A percentile compares a stretch with the other conserved stretches of the same genome.
These are phyloP conservation scores for Cantharis lateralis DNA, from an alignment of 2,888 invertebrate species.

Conservation along the genomic window DNA sequence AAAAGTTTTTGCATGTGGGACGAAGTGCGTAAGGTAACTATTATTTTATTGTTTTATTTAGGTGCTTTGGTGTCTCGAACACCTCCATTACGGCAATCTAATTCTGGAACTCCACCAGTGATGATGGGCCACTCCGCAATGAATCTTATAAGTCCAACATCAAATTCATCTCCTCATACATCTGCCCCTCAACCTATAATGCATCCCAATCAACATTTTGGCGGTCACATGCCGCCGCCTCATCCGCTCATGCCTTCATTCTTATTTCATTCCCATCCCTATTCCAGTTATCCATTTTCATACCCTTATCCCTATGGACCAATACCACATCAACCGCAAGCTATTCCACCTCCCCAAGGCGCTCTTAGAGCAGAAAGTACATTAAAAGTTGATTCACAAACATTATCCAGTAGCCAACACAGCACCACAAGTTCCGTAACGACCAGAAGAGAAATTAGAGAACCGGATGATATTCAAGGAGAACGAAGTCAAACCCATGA, in stretches of 20 bases:
- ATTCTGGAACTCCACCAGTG: slow-evolving; percentile 46
- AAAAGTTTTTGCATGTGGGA: no score
- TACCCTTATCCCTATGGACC: slow-evolving; percentile 75
- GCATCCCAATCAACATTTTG: slow-evolving; percentile 75
- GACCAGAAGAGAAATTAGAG: slow-evolving; percentile 68
- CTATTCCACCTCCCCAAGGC: slow-evolving; percentile 67
- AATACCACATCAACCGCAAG: slow-evolving; percentile 74
- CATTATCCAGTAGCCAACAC: slow-evolving; percentile 70
- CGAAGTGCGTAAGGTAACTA: neutral
- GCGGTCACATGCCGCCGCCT: slow-evolving; percentile 67
- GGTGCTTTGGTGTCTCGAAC: slow-evolving; percentile 49
- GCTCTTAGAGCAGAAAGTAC: slow-evolving; percentile 37
- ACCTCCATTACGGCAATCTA: slow-evolving; percentile 54
- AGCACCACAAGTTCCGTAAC: slow-evolving; percentile 75
- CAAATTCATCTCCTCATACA: slow-evolving; percentile 58
- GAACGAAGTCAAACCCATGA: slow-evolving; percentile 69
- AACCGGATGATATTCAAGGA: slow-evolving; percentile 54
- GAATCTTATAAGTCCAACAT: slow-evolving; percentile 63
- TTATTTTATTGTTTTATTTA: neutral
- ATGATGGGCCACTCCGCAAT: slow-evolving; percentile 63
- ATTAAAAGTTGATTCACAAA: slow-evolving; percentile 53
- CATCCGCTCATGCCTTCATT: slow-evolving; percentile 72
- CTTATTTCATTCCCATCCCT: slow-evolving; percentile 68
- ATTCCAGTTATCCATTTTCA: slow-evolving; percentile 71
- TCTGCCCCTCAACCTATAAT: slow-evolving; percentile 71